Evolutionary conservation across 1,140 invertebrate genomes (phyloP).

Genomic region (Heliconius himera): DNA sequence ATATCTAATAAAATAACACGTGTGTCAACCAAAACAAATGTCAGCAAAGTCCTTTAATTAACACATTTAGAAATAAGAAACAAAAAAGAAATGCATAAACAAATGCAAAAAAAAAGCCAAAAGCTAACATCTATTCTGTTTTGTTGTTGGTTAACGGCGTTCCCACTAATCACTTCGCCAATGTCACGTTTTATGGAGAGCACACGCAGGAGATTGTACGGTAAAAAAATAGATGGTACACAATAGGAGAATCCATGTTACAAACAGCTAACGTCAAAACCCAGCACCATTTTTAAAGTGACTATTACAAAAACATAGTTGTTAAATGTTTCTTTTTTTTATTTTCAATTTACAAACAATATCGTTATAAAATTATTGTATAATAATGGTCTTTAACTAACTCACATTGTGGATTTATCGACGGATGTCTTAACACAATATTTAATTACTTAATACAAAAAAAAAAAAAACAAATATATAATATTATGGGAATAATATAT

Average conservation of each 20-base stretch:
- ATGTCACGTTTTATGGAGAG: no score
- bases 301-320: conserved; percentile 10
- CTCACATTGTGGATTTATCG: not conserved
- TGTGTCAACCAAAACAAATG: no score
- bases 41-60: no score
- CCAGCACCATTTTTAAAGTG: not conserved
- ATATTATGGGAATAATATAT: conserved; percentile 10
- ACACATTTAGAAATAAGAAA: not conserved
- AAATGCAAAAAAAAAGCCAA: not conserved
- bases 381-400: not conserved
- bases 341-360: conserved; percentile 2
- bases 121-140: not conserved
- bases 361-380: conserved; percentile 1
- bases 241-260: no score
- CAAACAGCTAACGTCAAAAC: not conserved
- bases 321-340: not conserved
- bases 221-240: no score
- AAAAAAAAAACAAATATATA: conserved; percentile 15
- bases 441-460: not conserved
- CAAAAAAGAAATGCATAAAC: not conserved
- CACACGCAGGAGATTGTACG: no score
- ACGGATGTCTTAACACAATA: not conserved
- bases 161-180: no score
- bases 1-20: no score
- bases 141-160: no score